Evolutionary conservation across 2,113 vertebrate genomes (phyloP).

Genomic region (Spermophilus dauricus): DNA sequence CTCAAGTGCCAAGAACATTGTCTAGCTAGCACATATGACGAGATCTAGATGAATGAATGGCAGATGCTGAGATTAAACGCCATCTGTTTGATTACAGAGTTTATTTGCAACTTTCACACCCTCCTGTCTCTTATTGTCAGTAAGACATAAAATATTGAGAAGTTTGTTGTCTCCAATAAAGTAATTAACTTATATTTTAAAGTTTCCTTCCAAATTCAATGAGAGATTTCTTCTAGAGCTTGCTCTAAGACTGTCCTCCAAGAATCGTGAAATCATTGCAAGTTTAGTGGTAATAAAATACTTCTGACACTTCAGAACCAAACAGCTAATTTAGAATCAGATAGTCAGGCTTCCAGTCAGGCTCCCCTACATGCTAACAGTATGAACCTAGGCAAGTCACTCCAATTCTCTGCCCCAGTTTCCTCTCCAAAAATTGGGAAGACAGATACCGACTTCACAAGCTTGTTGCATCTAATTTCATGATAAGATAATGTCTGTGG

Average conservation of each 20-base stretch:
- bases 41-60: not conserved
- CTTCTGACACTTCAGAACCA: slow-evolving; percentile 3
- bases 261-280: slow-evolving; percentile 4
- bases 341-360: not conserved
- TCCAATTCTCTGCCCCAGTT: not conserved
- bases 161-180: not conserved
- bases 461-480: slow-evolving; percentile 35
- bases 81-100: not conserved
- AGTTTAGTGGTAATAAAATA: slow-evolving; percentile 2
- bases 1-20: not conserved
- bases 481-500: slow-evolving; percentile 8
- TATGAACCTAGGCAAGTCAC: not conserved
- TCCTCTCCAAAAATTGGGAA: slow-evolving; percentile 26
- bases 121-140: not conserved
- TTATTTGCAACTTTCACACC: not conserved
- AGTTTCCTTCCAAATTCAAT: slow-evolving; percentile 22
- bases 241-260: not conserved
- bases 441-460: slow-evolving; percentile 1
- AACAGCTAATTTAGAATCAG: not conserved
- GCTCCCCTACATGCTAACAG: not conserved
- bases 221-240: not conserved
- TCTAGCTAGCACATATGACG: not conserved
- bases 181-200: slow-evolving; percentile 27
- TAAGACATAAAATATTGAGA: slow-evolving; percentile 12
- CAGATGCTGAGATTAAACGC: not conserved